Base-by-base conservation (phyloP, 2,113 vertebrate species). In the Alethe castanea region DNA sequence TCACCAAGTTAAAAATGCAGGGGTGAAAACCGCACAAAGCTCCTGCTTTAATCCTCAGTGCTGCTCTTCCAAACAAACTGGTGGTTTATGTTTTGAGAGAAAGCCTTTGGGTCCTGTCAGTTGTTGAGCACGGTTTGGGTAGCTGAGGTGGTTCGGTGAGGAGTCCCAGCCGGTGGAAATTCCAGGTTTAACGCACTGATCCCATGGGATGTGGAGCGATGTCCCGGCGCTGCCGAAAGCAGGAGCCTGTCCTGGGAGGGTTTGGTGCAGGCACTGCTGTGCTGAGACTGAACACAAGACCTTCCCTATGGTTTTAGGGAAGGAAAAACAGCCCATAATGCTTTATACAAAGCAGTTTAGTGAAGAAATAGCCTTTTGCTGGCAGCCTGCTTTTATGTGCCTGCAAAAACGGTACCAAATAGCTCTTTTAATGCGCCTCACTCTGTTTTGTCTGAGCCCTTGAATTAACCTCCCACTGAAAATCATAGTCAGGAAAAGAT, bases 141-240 rank as follows among this genome's bases (percentile, higher is more conserved):
- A 13, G 40, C 56, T 15, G 35, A 33, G 36, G 29, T 2, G 23
- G 25, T 20, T 71, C 1, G 2, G 11, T 50, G 48, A 73, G 64
- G 56, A 78, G 56, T 53, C 4, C 12, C 29, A 44, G 47, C 7
- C 2, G 0, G 22, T 40, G 48, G 59, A 38, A 48, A 54, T 73
- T 70, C 67, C 28, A 15, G 12, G 28, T 88, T 74, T 40, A 35
- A 50, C 4, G 3, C 74, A 2, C 17, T 0, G 4, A 48, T 89
- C 79, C 80, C 36, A 1, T 5, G 35, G 92, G 72, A 87, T 42
- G 69, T 3, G 47, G 25, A 35, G 36, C 2, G 1, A 10, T 33
- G 35, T 47, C 54, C 50, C 6, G 5, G 17, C 0, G 1, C 47
- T 52, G 28, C 52, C 0, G 0, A 24, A n/a, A 8, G 72, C 57